Evolutionary conservation across 2,888 invertebrate genomes (phyloP).

Genomic region (Yponomeuta malinellus): DNA sequence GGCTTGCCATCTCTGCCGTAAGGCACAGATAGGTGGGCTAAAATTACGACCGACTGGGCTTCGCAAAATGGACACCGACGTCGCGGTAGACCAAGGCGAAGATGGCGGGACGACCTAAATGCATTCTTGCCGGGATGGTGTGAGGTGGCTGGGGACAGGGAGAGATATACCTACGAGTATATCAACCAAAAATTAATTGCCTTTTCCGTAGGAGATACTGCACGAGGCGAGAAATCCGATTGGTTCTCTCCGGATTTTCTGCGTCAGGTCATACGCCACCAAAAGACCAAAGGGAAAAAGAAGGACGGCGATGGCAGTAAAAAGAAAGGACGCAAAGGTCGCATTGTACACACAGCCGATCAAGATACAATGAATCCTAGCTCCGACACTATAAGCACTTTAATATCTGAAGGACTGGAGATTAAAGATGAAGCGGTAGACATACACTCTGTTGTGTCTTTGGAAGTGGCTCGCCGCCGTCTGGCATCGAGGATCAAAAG

Average conservation of each 20-base stretch:
- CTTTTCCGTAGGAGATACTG: not conserved
- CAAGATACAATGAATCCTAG: not conserved
- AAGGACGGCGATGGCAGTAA: not conserved
- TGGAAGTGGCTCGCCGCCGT: not conserved
- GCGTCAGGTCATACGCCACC: not conserved
- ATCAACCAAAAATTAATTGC: not conserved
- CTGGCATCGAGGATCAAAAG: not conserved
- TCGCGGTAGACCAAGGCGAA: no score
- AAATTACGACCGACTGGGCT: no score
- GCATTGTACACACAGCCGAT: not conserved
- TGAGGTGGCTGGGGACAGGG: no score
- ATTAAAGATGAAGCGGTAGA: not conserved
- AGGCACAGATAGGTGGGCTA: no score
- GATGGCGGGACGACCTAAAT: no score
- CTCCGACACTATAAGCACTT: not conserved
- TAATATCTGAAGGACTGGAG: not conserved
- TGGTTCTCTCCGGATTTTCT: not conserved
- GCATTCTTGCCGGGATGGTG: no score
- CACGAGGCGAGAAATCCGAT: not conserved
- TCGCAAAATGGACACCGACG: not conserved
- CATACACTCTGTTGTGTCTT: not conserved
- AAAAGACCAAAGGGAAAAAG: not conserved
- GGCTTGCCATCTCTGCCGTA: no score
- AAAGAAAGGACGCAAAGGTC: not conserved
- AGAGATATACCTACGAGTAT: not conserved